Evolutionary conservation across 1,140 invertebrate genomes (phyloP).

Genomic region (Oedothorax gibbosus): DNA sequence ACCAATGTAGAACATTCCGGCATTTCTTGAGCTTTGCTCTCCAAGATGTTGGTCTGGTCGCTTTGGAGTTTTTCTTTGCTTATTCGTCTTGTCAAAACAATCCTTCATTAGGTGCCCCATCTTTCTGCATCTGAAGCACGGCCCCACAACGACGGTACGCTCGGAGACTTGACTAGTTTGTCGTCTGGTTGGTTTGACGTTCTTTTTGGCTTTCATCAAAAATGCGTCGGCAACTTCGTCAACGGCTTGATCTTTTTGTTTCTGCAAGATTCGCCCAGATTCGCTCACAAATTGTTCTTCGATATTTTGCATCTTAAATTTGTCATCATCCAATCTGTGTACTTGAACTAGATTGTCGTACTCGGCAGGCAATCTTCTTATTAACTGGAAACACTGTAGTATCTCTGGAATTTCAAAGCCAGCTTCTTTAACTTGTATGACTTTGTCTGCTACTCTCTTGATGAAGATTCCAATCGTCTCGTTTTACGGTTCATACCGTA

Average conservation of each 20-base stretch:
- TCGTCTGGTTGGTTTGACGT: not conserved
- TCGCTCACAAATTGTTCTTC: not conserved
- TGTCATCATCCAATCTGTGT: not conserved
- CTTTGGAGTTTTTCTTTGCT: not conserved
- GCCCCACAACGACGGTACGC: not conserved
- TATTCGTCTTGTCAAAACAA: not conserved
- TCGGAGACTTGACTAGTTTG: too few relatives aligned
- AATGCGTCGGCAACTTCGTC: not conserved
- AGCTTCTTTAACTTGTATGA: not conserved
- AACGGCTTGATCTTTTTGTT: not conserved
- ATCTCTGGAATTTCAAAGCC: not conserved
- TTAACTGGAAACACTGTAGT: not conserved
- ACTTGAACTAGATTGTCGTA: constrained; percentile 1
- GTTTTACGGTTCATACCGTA: not conserved
- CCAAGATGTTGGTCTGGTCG: not conserved
- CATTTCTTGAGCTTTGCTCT: not conserved
- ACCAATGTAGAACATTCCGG: not conserved
- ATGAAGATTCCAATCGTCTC: too few relatives aligned
- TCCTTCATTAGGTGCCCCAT: not conserved
- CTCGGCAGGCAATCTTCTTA: not conserved
- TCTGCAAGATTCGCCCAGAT: not conserved
- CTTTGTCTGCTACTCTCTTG: not conserved
- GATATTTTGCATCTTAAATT: not conserved
- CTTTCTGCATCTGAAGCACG: not conserved
- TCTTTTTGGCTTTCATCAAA: not conserved